Conservation (phyloP, 2,888 invertebrate species). For the Drosophila pegasa region DNA sequence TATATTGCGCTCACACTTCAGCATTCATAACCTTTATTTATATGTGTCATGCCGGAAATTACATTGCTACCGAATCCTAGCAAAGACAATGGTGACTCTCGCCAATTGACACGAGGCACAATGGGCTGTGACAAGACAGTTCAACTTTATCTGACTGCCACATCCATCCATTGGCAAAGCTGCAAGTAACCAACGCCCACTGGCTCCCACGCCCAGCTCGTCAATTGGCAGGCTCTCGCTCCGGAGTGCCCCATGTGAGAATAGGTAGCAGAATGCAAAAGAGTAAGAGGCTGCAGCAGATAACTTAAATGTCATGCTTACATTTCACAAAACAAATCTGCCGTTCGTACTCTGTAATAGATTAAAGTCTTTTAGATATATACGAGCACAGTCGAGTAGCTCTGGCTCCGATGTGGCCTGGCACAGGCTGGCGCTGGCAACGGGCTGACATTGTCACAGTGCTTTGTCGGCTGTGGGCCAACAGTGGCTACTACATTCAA, state of each 20-base stretch:
- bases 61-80: slow-evolving; percentile 34
- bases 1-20: neutral
- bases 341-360: slow-evolving; percentile 68
- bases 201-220: slow-evolving; percentile 30
- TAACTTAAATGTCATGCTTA: slow-evolving; percentile 77
- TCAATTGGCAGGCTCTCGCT: slow-evolving; percentile 39
- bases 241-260: slow-evolving; percentile 6
- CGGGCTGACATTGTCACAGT: slow-evolving; percentile 53
- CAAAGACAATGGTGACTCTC: slow-evolving; percentile 48
- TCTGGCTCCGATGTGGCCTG: neutral
- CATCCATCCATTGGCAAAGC: slow-evolving; percentile 49
- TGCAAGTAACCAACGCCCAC: slow-evolving; percentile 46
- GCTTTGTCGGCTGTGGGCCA: slow-evolving; percentile 26
- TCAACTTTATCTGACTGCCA: slow-evolving; percentile 51
- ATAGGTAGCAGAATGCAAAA: slow-evolving; percentile 32
- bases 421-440: slow-evolving; percentile 40
- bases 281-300: slow-evolving; percentile 27
- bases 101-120: slow-evolving; percentile 56
- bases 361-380: slow-evolving; percentile 67
- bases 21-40: slow-evolving; percentile 49
- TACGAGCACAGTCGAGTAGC: slow-evolving; percentile 21
- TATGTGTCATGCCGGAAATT: slow-evolving; percentile 63
- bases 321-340: slow-evolving; percentile 73
- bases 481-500: slow-evolving; percentile 43
- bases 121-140: slow-evolving; percentile 53